Evolutionary conservation across 2,113 vertebrate genomes (phyloP).

Genomic region (Diglossa brunneiventris): DNA sequence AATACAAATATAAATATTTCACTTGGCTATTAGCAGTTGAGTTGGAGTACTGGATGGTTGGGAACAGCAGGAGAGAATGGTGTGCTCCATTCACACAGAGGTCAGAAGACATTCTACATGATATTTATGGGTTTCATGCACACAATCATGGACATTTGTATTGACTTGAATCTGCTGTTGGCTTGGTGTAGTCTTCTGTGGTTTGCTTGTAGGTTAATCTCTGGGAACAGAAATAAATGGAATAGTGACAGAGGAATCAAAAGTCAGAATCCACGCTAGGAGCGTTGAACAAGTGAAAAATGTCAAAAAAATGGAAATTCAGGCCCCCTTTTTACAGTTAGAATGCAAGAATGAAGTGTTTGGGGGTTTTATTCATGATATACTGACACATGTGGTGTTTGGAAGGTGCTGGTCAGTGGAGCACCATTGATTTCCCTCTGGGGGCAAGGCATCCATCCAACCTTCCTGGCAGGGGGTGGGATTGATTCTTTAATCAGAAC

Average conservation of each 20-base stretch:
- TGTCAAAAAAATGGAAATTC: background rate
- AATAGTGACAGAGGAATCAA: background rate
- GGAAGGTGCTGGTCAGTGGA: slow-evolving; percentile 1
- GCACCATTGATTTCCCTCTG: background rate
- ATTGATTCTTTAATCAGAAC: slow-evolving; percentile 19
- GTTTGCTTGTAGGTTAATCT: background rate
- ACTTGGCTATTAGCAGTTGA: background rate
- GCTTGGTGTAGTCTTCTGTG: background rate
- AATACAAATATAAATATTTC: slow-evolving; percentile 1
- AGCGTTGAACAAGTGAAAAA: background rate
- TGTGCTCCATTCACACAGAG: background rate
- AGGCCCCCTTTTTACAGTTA: background rate
- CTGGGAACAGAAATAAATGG: background rate
- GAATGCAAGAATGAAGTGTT: background rate
- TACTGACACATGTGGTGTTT: accelerated
- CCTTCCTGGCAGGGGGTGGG: background rate
- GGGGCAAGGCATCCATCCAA: slow-evolving; percentile 13
- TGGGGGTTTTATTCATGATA: background rate
- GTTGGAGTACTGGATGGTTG: background rate
- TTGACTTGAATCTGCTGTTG: background rate
- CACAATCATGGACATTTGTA: background rate
- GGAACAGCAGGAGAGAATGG: background rate
- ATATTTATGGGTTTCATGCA: background rate
- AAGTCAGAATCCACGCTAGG: background rate
- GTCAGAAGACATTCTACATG: background rate